Base-by-base conservation (phyloP, 2,113 vertebrate species). In the Siphamia tubifer region DNA sequence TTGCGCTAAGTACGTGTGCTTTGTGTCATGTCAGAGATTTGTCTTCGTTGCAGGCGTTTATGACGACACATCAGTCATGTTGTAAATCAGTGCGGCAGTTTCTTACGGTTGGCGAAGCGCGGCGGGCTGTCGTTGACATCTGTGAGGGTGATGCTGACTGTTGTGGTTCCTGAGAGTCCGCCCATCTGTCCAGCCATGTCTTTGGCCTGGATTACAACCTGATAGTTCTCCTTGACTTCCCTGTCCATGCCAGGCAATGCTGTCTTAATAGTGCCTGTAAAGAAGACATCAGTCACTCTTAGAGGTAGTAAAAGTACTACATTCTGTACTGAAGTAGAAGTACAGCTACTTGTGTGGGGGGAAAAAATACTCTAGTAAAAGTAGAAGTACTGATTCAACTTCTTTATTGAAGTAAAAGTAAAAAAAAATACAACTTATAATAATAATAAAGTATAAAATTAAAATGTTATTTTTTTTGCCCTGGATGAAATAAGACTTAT, bases 171-270 rank as follows among this genome's bases (percentile, higher is more conserved):
- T 5, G 97, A 98, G 12, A 99, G 77, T 5, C 98, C 98, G 0
- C 98, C 98, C 96, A 98, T 99, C 89, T 99, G 98, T 19, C 98
- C 98, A 0, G 96, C 98, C 98, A 99, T 99, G 87, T 99, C 98
- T 39, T 99, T 99, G 3, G 97, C 98, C 77, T 99, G 98, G 81
- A 99, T 99, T 57, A 99, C 95, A 43, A 99, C 97, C 91, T 98
- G 96, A 77, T 98, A 99, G n/a, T 95, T 92, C 17, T 99, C 98
- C 51, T 93, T 93, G n/a, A 98, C 96, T 90, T 99, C 98, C 81
- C 98, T 91, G 81, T 96, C 96, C 98, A 99, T 99, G 61, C 96
- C 95, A 0, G 96, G 94, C 16, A 99, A 89, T 21, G 97, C 96
- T 11, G 97, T 99, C 88, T 94, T 96, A 84, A 99, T 98, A 54